Evolutionary conservation across 2,888 invertebrate genomes (phyloP), one percentile per base, ranked within the genome.

Genomic region (Furcula furcula): DNA sequence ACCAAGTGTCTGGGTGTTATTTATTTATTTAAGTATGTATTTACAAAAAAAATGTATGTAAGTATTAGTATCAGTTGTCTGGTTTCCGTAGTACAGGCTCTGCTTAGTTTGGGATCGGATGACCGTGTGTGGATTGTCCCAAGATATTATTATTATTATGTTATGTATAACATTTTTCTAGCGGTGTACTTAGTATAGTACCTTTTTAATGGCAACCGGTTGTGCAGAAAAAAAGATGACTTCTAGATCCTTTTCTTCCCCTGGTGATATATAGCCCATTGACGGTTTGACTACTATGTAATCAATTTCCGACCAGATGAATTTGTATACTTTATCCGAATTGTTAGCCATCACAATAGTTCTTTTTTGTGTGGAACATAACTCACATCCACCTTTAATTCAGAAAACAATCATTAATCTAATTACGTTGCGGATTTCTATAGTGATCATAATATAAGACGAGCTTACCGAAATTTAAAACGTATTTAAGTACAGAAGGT

Each of bases 171-270:
- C n/a, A n/a, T n/a, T n/a, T n/a, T n/a, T n/a, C n/a, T n/a, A n/a
- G n/a, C n/a, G n/a, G n/a, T n/a, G n/a, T n/a, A n/a, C n/a, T n/a
- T n/a, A n/a, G n/a, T n/a, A n/a, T n/a, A n/a, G 30, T 53, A 86
- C 87, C 71, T 70, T 83, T 33, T 49, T 62, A 27, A 86, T 43
- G 9, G 30, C 28, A 2, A 78, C 43, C 6, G 83, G 83, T 29
- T 74, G 65, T 9, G 53, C 47, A 15, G 83, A 71, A 40, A 71
- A 80, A 46, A 86, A 88, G 40, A 75, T 68, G 14, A 88, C 69
- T 61, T 87, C 85, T 21, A 88, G 47, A 55, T 88, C 87, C 40
- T 88, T 88, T 51, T 88, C 88, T 72, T 88, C 88, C 1, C 79
- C 84, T 0, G 88, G 88, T 1, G 84, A 84, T 51, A 88, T 85